A percentile compares a stretch with the other conserved stretches of the same genome.
Conservation (phyloP, 2,113 vertebrate species). For the Phaethon lepturus region DNA sequence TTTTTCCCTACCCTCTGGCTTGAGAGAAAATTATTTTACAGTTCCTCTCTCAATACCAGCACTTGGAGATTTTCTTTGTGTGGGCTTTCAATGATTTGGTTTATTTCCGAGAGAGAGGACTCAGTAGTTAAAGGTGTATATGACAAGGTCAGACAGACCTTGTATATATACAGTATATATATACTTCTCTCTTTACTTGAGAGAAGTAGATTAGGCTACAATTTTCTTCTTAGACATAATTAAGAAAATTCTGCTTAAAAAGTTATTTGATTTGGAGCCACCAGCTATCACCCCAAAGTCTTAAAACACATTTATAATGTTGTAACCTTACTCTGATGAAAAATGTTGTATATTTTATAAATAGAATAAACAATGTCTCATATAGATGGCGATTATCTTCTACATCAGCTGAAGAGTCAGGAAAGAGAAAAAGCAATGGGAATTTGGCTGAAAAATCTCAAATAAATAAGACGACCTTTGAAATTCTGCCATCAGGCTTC, state of each 20-base stretch:
- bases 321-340: background rate
- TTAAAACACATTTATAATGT: background rate
- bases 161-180: background rate
- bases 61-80: background rate
- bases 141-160: background rate
- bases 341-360: background rate
- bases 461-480: conserved; percentile 28
- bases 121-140: background rate
- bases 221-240: background rate
- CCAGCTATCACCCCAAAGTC: background rate
- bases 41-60: background rate
- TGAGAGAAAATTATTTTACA: background rate
- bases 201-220: background rate
- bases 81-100: background rate
- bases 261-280: background rate
- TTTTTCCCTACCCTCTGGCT: background rate
- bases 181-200: background rate
- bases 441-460: conserved; percentile 3
- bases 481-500: conserved; percentile 24
- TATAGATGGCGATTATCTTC: background rate
- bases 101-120: background rate
- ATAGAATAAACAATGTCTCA: background rate
- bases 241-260: background rate
- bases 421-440: background rate
- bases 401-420: background rate